Evolutionary conservation across 2,113 vertebrate species (phyloP), one percentile per base, ranked within the genome.

Genomic region (Lutjanus erythropterus): DNA sequence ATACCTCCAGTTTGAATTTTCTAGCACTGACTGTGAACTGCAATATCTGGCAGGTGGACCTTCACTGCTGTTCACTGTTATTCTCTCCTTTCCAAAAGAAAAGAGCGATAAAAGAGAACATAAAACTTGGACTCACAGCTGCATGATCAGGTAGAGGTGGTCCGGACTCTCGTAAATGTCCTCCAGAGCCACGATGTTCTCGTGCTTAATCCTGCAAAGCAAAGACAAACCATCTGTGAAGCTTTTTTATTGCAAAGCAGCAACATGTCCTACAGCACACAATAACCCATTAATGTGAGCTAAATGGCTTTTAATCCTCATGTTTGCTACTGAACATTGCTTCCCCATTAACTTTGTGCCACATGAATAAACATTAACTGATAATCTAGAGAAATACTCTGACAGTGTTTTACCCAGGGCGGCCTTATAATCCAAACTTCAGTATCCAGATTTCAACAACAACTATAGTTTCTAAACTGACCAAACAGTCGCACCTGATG

Each of bases 141-240:
- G 97, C 98, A 99, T 99, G 72, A 99, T 97, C 93, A 99, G 93
- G 90, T 99, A 99, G 64, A 99, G 94, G 91, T 99, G 98, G 80
- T 97, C 97, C 0, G 97, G 95, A 71, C 97, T 99, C 92, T 99
- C 98, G 14, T 99, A 98, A 88, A 99, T 99, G 89, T 99, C 98
- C 93, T 99, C 98, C 90, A 99, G 90, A 0, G 98, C 97, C 89
- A 99, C 98, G 3, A 99, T 99, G 87, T 99, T 99, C 93, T 99
- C 98, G 87, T 99, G 98, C 87, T 99, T 97, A 91, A 99, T 98
- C 91, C 98, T 99, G 92, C 71, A 75, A 80, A 77, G 19, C 31
- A 78, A 84, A 78, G 11, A 67, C 53, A 65, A 78, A 64, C 11
- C 47, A 52, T 65, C 1, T 72, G 46, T 9, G 18, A 33, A 64